Conservation (phyloP, 2,888 invertebrate genomes). For the Bombylius major region DNA sequence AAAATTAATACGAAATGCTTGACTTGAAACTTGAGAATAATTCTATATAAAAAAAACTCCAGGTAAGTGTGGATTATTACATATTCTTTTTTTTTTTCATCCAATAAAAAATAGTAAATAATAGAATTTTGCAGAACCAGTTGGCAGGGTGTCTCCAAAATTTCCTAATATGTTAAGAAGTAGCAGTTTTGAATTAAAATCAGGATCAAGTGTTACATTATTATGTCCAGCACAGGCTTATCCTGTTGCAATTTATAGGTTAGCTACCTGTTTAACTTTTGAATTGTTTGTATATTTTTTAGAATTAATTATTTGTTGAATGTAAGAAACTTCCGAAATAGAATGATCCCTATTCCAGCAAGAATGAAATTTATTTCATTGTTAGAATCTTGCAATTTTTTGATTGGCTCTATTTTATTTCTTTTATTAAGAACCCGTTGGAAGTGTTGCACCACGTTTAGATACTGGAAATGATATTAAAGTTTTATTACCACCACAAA, state of each 20-base stretch:
- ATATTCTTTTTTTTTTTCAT: neutral
- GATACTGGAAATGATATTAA: slow-evolving; percentile 33
- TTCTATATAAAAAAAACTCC: too few species aligned
- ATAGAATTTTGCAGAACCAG: slow-evolving; percentile 43
- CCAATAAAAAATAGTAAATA: slow-evolving; percentile 1
- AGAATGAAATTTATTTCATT: neutral
- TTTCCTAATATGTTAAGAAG: slow-evolving; percentile 47
- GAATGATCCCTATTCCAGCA: slow-evolving; percentile 7
- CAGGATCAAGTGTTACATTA: slow-evolving; percentile 44
- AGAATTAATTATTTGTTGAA: neutral
- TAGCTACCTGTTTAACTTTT: slow-evolving; percentile 16
- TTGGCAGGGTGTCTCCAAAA: slow-evolving; percentile 63
- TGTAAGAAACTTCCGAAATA: neutral
- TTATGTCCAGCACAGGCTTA: slow-evolving; percentile 56
- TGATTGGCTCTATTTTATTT: neutral
- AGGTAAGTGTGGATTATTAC: slow-evolving; percentile 11
- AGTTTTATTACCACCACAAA: slow-evolving; percentile 22
- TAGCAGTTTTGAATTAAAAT: slow-evolving; percentile 48
- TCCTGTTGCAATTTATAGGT: slow-evolving; percentile 54
- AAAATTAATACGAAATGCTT: slow-evolving; percentile 19
- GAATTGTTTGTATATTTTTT: neutral
- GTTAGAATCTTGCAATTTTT: too few species aligned
- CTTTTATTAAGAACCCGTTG: slow-evolving; percentile 44
- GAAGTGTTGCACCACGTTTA: slow-evolving; percentile 51
- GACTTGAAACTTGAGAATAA: slow-evolving; percentile 27